Conservation (phyloP, 2,797 vertebrate species). For the Coregonus suidteri region DNA sequence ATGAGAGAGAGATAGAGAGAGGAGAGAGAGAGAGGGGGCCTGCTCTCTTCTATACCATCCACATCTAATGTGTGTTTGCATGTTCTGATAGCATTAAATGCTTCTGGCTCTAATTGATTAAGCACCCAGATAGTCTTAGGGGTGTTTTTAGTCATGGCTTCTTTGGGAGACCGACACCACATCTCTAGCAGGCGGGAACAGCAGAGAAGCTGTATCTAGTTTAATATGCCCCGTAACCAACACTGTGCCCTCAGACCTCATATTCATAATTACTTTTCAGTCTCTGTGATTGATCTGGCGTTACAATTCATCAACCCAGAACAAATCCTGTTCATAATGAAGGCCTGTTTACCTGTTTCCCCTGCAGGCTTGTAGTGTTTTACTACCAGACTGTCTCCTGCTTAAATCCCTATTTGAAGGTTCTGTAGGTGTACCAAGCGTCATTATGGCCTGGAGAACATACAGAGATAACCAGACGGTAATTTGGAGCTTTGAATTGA, state of each 20-base stretch:
- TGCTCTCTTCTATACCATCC: constrained; percentile 41
- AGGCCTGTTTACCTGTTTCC: constrained; percentile 20
- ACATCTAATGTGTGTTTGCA: constrained; percentile 52
- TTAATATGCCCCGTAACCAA: background rate
- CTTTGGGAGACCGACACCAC: constrained; percentile 32
- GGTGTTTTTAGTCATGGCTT: constrained; percentile 46
- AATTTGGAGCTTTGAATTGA: background rate
- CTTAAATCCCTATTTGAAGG: background rate
- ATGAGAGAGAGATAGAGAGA: no score
- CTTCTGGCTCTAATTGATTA: constrained; percentile 66
- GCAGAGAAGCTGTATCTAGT: background rate
- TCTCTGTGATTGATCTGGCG: constrained; percentile 45
- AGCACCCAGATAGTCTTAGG: constrained; percentile 43
- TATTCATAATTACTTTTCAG: constrained; percentile 39
- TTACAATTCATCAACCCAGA: constrained; percentile 50
- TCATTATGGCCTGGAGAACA: background rate
- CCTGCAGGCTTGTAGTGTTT: background rate
- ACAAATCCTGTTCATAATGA: constrained; percentile 48
- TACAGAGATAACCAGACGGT: no score
- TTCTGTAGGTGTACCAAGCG: background rate
- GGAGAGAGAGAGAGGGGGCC: background rate
- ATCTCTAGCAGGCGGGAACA: background rate
- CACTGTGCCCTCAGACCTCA: constrained; percentile 25
- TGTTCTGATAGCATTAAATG: constrained; percentile 66
- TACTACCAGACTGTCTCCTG: background rate